Evolutionary conservation across 2,888 invertebrate species (phyloP), one percentile per base, ranked within the genome.

Genomic region (Agrotis puta): DNA sequence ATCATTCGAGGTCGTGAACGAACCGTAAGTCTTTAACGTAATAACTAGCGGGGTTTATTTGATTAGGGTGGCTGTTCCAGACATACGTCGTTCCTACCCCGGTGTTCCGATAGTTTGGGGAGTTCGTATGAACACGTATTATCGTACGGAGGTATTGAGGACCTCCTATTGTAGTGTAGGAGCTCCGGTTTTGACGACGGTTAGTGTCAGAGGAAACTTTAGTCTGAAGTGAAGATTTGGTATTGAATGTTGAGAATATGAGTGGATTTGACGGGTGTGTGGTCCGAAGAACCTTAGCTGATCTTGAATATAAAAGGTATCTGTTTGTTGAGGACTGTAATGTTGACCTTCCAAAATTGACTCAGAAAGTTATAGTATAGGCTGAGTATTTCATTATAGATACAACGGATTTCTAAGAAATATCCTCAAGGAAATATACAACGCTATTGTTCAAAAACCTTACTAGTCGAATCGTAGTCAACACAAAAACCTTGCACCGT

Each of bases 21-120:
- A 13, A 6, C 27, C n/a, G 13, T 77, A 67, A 66, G 43, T 64
- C 47, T 67, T 66, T 72, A 77, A 77, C 58, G 65, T 59, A 72
- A 64, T 77, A 77, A 66, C 65, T 56, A 56, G 20, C 24, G 43
- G 43, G 54, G 56, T 56, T 57, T 78, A 78, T 77, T 77, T 73
- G 61, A 78, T 77, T 67, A 77, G 67, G 78, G 56, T 68, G 78
- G 24, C 45, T 64, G 61, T 27, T 20, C 43, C 56, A 24, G 56
- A 78, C 68, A 57, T 68, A 53, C 64, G 78, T 68, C 64, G 54
- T 75, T 56, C 50, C 68, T 24, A 56, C 27, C 43, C 14, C 39
- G 5, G 22, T 66, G 27, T 63, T 57, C 14, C 48, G 14, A 33
- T 62, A 65, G 64, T 65, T 69, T 54, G 14, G 14, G 33, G 33